Percentiles rank a stretch among this genome's conserved stretches.
These are phyloP conservation scores for Parauchenoglanis punctatus DNA, from an alignment of 2,797 vertebrate species.

Conservation along the genomic window DNA sequence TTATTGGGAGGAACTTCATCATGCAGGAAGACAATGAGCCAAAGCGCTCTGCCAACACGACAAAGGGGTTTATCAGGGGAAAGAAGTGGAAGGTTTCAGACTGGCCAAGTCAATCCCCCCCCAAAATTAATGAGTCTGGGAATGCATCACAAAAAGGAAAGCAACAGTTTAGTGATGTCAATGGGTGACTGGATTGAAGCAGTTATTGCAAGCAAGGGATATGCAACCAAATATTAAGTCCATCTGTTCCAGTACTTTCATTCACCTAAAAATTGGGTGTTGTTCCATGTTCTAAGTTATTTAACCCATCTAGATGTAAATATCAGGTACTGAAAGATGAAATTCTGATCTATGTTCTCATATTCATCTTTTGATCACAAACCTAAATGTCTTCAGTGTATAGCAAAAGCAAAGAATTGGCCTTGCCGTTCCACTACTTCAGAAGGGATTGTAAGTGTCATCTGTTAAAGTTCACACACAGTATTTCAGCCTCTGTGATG, in stretches of 20 bases:
- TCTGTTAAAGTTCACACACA: neutral
- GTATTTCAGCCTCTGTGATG: neutral
- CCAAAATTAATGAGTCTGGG: neutral
- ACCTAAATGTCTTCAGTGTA: too few species aligned
- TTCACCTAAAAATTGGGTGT: neutral
- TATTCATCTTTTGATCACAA: too few species aligned
- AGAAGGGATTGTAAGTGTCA: neutral
- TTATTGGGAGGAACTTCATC: neutral
- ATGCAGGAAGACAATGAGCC: neutral
- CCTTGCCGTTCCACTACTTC: too few species aligned
- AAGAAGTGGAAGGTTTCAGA: neutral
- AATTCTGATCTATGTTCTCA: too few species aligned
- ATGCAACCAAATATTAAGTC: neutral
- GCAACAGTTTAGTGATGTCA: neutral
- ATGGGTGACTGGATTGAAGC: neutral
- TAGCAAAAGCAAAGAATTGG: too few species aligned
- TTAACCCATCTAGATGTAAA: neutral
- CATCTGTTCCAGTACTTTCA: neutral
- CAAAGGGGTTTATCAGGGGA: neutral
- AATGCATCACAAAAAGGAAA: neutral
- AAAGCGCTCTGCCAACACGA: neutral
- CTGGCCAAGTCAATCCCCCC: neutral
- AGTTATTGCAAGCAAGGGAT: neutral
- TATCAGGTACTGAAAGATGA: neutral
- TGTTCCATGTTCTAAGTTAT: neutral